Base-by-base conservation (phyloP, 1,140 invertebrate genomes). In the Camponotus vicinus region DNA sequence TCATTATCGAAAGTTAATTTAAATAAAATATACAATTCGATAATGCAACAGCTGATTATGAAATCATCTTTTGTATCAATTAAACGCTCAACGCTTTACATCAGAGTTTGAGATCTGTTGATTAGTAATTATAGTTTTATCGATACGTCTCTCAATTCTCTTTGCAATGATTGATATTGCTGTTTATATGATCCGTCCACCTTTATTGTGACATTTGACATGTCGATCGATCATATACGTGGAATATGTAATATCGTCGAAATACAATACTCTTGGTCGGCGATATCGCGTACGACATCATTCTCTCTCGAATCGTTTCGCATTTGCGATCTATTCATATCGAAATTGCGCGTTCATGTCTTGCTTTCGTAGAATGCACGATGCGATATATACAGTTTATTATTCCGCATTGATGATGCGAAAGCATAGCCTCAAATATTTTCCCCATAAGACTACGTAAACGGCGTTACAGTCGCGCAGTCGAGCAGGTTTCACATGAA, bases 141-240 rank as follows among this genome's bases (percentile, higher is more conserved):
- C 8, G 5, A 40, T 18, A 32, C n/a, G 59, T 15, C 32, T 52
- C 7, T 13, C 61, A 8, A 78, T 32, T 64, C 34, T 40, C 13
- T 52, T 18, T 11, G 34, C 15, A 37, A 27, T 59, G 52, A 82
- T 71, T 52, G 69, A 52, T 49, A 27, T 70, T 52, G 45, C 45
- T 37, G 13, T 79, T 52, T 52, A 37, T 27, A 8, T 45, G 45
- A 57, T 70, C 18, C 61, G n/a, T 11, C 5, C 49, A 34, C 45
- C 34, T 42, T 80, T 57, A 80, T 13, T 40, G 13, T 15, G 66
- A 89, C 85, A 67, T 52, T 89, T 59, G 11, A 40, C 63, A 84
- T 63, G 77, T 55, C 69, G 89, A 90, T 90, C 75, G 91, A 90
- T 87, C 82, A 70, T 21, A 67, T 37, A 73, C 80, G 52, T n/a